phyloP scores from a whole-genome alignment of 37 sponge, comb jelly and placozoan genomes.

The Diacarnus erythraeanus region DNA sequence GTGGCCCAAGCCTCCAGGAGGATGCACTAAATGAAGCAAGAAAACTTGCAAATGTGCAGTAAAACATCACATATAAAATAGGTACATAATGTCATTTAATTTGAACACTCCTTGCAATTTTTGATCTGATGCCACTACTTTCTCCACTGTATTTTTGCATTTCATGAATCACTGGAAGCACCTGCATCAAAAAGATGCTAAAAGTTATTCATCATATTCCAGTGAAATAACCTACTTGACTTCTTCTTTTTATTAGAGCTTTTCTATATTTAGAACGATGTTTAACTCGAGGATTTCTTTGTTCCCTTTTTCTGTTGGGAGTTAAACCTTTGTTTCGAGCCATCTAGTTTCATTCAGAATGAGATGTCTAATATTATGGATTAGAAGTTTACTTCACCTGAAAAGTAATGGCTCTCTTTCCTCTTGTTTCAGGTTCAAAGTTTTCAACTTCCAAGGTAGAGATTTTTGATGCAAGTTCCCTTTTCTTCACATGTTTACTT shows the following conservation, averaged over 20 bases:
- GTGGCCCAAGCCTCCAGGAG: no score
- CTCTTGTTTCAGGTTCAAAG: slow-evolving; percentile 11
- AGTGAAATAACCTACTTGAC: slow-evolving; percentile 54
- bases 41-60: no score
- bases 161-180: slow-evolving; percentile 61
- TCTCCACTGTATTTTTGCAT: slow-evolving; percentile 75
- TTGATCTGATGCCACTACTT: slow-evolving; percentile 75
- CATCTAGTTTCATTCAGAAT: no score
- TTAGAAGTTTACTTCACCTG: slow-evolving; percentile 54
- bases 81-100: slow-evolving; percentile 46
- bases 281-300: slow-evolving; percentile 93
- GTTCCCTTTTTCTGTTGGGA: slow-evolving; percentile 88
- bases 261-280: slow-evolving; percentile 84
- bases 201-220: not conserved
- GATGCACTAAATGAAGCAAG: no score
- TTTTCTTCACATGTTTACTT: no score
- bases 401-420: slow-evolving; percentile 84
- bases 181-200: slow-evolving; percentile 22
- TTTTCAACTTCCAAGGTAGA: not conserved
- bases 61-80: no score
- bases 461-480: slow-evolving; percentile 11
- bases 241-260: slow-evolving; percentile 64
- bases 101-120: slow-evolving; percentile 74
- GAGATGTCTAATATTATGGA: not conserved
- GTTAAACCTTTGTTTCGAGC: slow-evolving; percentile 82